Percentiles rank a stretch among this genome's conserved stretches.
Conservation (phyloP, 1,140 invertebrate genomes). For the Parapsyche elsis region DNA sequence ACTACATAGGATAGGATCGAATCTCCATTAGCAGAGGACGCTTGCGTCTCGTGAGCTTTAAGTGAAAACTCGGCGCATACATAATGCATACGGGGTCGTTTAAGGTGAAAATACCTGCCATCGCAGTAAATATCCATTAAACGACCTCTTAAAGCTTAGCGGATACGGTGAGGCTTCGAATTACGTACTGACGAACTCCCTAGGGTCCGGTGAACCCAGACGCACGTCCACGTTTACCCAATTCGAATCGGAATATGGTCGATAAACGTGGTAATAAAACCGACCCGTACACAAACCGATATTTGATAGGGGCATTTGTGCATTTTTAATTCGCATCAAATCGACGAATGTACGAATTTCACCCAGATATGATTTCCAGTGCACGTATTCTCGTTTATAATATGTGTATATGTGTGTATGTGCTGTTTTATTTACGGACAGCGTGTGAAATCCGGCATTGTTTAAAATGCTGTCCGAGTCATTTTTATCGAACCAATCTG, state of each 20-base stretch:
- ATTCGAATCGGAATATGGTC: neutral
- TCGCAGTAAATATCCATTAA: constrained; percentile 39
- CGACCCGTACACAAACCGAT: neutral
- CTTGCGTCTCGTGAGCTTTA: constrained; percentile 22
- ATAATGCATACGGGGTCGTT: constrained; percentile 32
- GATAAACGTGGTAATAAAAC: neutral
- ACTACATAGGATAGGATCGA: neutral
- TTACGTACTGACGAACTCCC: neutral
- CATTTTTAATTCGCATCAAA: neutral
- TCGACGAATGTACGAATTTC: neutral
- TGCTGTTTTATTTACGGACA: too few relatives aligned
- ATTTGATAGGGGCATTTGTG: neutral
- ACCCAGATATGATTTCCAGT: too few relatives aligned
- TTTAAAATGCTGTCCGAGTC: too few relatives aligned
- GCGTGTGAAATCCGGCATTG: too few relatives aligned
- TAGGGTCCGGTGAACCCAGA: too few relatives aligned
- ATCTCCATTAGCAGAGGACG: constrained; percentile 12
- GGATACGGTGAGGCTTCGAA: neutral
- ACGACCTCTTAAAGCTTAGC: neutral
- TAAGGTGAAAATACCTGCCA: constrained; percentile 22
- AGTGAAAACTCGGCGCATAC: constrained; percentile 31
- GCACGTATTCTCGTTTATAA: too few relatives aligned
- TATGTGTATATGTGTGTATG: too few relatives aligned
- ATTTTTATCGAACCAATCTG: too few relatives aligned
- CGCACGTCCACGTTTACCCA: too few relatives aligned